Evolutionary conservation across 2,113 vertebrate genomes (phyloP).

Genomic region (Loxodonta africana): DNA sequence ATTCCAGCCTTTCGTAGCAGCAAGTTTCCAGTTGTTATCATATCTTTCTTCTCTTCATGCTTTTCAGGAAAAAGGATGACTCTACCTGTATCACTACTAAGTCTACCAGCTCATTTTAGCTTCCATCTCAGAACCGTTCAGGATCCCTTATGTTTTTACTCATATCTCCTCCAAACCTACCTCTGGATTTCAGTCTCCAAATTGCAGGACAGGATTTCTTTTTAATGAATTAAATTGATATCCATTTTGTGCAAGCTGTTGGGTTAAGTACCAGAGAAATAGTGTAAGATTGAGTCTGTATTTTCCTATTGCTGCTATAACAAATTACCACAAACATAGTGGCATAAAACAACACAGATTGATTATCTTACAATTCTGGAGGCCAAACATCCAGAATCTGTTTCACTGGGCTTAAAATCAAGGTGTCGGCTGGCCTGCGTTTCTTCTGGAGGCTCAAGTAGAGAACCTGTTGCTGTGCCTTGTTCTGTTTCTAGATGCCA

Average conservation of each 20-base stretch:
- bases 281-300: background rate
- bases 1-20: background rate
- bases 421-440: background rate
- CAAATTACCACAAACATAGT: background rate
- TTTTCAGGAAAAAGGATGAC: background rate
- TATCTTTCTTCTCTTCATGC: background rate
- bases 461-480: background rate
- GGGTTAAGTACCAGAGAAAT: background rate
- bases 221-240: background rate
- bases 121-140: background rate
- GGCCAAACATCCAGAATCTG: background rate
- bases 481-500: background rate
- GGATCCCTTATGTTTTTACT: background rate
- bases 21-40: background rate
- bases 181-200: background rate
- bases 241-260: background rate
- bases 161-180: background rate
- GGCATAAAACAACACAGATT: background rate
- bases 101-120: background rate
- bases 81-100: rapidly evolving
- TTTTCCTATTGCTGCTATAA: background rate
- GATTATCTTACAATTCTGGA: background rate
- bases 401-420: background rate
- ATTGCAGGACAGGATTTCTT: background rate
- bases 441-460: background rate